Conservation (phyloP, 2,113 vertebrate species). For the Cyanocitta stelleri region DNA sequence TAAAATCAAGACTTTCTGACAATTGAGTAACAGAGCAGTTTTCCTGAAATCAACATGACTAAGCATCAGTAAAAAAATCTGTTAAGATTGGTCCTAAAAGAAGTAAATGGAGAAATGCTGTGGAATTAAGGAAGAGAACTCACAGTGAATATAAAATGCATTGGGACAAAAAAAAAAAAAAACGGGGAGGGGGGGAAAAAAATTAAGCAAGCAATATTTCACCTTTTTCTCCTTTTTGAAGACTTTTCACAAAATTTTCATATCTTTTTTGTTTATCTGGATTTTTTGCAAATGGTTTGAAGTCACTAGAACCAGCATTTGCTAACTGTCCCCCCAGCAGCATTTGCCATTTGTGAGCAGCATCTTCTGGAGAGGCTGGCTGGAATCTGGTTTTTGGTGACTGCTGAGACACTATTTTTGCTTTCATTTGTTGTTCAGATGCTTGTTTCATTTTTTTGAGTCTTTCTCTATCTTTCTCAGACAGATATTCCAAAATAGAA, state of each 20-base stretch:
- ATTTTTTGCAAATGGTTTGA: slow-evolving; percentile 87
- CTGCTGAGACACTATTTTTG: slow-evolving; percentile 51
- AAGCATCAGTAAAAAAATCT: background rate
- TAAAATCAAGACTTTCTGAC: background rate
- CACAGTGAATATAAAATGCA: background rate
- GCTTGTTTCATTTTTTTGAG: slow-evolving; percentile 76
- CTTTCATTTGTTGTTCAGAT: slow-evolving; percentile 61
- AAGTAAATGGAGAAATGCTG: background rate
- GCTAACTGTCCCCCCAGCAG: background rate
- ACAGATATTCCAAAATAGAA: slow-evolving; percentile 89
- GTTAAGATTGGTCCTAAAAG: background rate
- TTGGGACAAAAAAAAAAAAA: background rate
- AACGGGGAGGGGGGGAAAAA: rapidly evolving
- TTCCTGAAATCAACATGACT: background rate
- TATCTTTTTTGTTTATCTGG: slow-evolving; percentile 91
- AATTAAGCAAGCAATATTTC: background rate
- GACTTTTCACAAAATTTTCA: slow-evolving; percentile 77
- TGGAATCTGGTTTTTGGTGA: slow-evolving; percentile 47
- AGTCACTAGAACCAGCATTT: slow-evolving; percentile 67
- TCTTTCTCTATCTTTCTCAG: slow-evolving; percentile 81
- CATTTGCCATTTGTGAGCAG: slow-evolving; percentile 44
- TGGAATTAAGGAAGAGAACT: background rate
- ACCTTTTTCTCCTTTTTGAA: slow-evolving; percentile 85
- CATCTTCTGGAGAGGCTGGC: background rate
- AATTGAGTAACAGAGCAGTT: background rate